Conservation (phyloP, 2,797 vertebrate genomes). For the Petrocephalus schoutedeni region DNA sequence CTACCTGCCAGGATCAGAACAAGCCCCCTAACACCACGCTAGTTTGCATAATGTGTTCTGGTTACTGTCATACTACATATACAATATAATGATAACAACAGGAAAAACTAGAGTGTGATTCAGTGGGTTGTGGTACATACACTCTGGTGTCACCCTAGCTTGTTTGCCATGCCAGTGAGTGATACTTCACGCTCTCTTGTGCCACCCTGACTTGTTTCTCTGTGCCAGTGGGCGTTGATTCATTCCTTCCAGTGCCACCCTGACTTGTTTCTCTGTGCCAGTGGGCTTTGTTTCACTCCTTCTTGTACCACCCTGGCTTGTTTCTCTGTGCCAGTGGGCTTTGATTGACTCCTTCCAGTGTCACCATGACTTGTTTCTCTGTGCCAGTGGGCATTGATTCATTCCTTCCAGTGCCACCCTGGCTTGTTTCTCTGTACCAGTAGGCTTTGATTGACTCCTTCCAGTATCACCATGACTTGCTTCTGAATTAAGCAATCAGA, state of each 20-base stretch:
- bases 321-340: not conserved
- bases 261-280: not conserved
- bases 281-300: not conserved
- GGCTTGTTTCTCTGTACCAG: no score
- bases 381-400: no score
- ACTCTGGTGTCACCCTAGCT: not conserved
- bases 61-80: not conserved
- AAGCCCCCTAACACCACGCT: not conserved
- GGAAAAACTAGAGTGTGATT: not conserved
- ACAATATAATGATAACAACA: not conserved
- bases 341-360: no score
- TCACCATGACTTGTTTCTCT: no score
- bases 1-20: not conserved
- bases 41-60: not conserved
- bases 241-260: not conserved
- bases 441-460: no score
- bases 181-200: not conserved
- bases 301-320: not conserved
- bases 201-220: not conserved
- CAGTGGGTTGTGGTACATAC: not conserved
- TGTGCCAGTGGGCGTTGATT: not conserved
- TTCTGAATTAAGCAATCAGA: no score
- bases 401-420: no score
- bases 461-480: no score
- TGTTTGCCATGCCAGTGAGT: not conserved